Base-by-base conservation (phyloP, 2,113 vertebrate genomes). In the Poecile atricapillus region DNA sequence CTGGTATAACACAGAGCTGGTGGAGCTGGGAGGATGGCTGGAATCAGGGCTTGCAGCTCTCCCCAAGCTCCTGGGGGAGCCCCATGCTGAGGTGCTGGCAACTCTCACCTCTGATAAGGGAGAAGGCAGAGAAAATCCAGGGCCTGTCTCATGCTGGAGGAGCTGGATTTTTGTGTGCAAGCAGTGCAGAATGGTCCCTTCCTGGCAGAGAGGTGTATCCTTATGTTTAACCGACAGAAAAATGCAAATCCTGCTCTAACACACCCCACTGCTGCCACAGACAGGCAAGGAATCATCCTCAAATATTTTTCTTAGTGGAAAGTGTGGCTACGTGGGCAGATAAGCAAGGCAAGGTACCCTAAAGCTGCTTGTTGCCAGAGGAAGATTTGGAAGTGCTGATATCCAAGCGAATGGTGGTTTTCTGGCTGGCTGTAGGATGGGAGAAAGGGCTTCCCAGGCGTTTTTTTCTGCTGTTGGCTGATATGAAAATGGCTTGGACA, bases 151-250 rank as follows among this genome's bases (percentile, higher is more conserved):
- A 0, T 16, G 39, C 68, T 23, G 55, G 23, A 31, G 85, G 22
- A 68, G 56, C 69, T 2, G 15, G 15, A 18, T 19, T 31, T n/a
- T 11, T 31, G 55, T 35, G 17, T 10, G 2, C 41, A 18, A 27
- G 39, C 17, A 0, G 6, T 11, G 64, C 27, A 28, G 58, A 73
- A 21, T 0, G 1, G 10, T 24, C 46, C 27, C 24, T 20, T 65
- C 49, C 53, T 9, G 12, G 21, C 21, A 52, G 7, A 78, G 58
- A 37, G 53, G 1, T 4, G 22, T 8, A 33, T 13, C 15, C 64
- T 74, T 10, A 5, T 5, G 4, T 23, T 13, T 9, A 17, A 89
- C 21, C n/a, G 1, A 10, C 0, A 17, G 22, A 13, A 49, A 55
- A 83, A 16, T 0, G 3, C 17, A 52, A 31, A 56, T 43, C 15